These are phyloP conservation scores for Penaeus indicus DNA, from an alignment of 1,140 invertebrate genomes.

Conservation along the genomic window DNA sequence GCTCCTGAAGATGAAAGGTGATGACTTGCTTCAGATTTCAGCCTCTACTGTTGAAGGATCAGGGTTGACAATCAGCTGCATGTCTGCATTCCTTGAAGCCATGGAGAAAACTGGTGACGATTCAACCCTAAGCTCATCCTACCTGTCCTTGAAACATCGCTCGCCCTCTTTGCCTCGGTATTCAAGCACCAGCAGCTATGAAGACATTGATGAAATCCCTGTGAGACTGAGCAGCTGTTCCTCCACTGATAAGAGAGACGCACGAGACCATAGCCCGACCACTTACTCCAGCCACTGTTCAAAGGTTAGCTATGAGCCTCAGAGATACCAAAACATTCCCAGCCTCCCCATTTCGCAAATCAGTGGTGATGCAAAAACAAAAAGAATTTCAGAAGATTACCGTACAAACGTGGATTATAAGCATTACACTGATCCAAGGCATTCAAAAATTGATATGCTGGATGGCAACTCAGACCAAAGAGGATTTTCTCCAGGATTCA, in stretches of 20 bases:
- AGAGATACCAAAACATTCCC: too few relatives aligned
- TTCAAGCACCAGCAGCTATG: background rate
- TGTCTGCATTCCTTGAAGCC: conserved; percentile 18
- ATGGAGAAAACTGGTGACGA: background rate
- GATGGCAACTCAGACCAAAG: too few relatives aligned
- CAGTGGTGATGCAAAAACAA: too few relatives aligned
- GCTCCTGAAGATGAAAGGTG: conserved; percentile 26
- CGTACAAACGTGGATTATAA: too few relatives aligned
- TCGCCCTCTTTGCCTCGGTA: background rate
- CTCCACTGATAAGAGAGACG: too few relatives aligned
- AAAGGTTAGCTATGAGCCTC: too few relatives aligned
- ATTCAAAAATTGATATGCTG: too few relatives aligned
- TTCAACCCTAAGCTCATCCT: background rate
- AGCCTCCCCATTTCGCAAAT: too few relatives aligned
- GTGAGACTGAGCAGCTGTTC: conserved; percentile 21
- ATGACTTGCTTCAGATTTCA: conserved; percentile 20
- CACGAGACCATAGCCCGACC: background rate
- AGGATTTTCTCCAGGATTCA: too few relatives aligned
- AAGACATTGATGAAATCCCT: conserved; percentile 47
- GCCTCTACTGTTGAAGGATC: conserved; percentile 51
- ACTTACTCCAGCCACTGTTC: background rate
- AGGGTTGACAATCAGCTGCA: conserved; percentile 24
- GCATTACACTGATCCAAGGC: too few relatives aligned
- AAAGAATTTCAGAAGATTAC: too few relatives aligned
- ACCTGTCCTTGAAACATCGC: too few relatives aligned